A percentile compares a stretch with the other conserved stretches of the same genome.
phyloP scores from a whole-genome alignment of 1,140 invertebrate genomes.

The Drosophila guanche region DNA sequence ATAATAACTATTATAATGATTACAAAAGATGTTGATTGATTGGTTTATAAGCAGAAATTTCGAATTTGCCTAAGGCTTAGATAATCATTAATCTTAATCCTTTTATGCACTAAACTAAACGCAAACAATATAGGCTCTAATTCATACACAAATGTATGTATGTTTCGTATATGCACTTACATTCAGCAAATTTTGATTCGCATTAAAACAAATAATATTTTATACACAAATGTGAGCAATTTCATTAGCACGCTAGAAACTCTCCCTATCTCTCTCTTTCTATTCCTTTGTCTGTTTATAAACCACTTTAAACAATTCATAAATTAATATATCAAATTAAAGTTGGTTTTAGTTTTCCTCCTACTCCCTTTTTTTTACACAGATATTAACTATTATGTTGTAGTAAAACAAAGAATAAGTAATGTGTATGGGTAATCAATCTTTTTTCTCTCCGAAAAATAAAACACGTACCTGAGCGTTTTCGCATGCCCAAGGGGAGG shows the following conservation, averaged over 20 bases:
- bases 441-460: conserved; percentile 86
- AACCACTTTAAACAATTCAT: conserved; percentile 61
- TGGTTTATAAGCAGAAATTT: conserved; percentile 59
- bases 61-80: conserved; percentile 64
- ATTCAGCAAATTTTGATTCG: conserved; percentile 81
- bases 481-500: conserved; percentile 45
- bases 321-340: conserved; percentile 58
- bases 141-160: conserved; percentile 20
- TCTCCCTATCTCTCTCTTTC: conserved; percentile 3
- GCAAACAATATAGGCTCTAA: conserved; percentile 56
- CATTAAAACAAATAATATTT: conserved; percentile 67
- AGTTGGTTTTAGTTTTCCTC: conserved; percentile 43
- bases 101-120: conserved; percentile 61
- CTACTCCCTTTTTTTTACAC: conserved; percentile 49
- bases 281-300: conserved; percentile 2
- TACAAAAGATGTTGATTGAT: conserved; percentile 54
- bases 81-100: conserved; percentile 48
- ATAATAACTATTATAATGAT: conserved; percentile 54
- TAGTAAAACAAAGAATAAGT: conserved; percentile 81
- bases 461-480: conserved; percentile 84
- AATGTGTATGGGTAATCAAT: conserved; percentile 85
- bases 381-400: conserved; percentile 77
- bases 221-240: conserved; percentile 66
- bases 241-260: conserved; percentile 61
- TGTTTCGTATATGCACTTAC: conserved; percentile 66